A percentile compares a stretch with the other conserved stretches of the same genome.
Conservation (phyloP, 1,140 invertebrate species). For the Homalodisca vitripennis region DNA sequence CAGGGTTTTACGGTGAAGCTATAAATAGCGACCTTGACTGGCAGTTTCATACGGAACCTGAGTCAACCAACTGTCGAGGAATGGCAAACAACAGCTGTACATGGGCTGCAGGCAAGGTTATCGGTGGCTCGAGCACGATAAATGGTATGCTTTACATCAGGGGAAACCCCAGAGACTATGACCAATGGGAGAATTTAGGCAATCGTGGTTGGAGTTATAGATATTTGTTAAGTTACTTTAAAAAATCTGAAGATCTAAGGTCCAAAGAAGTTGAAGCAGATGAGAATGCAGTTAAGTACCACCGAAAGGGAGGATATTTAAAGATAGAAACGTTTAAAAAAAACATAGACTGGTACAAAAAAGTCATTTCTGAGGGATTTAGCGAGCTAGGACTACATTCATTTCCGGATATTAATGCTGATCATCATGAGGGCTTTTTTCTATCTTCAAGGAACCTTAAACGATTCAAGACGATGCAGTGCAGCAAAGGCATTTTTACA, state of each 20-base stretch:
- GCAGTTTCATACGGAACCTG: constrained; percentile 69
- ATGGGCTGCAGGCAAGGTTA: constrained; percentile 56
- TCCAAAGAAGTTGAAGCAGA: constrained; percentile 69
- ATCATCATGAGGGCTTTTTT: constrained; percentile 75
- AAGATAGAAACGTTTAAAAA: constrained; percentile 65
- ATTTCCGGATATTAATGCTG: constrained; percentile 75
- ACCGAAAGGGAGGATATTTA: constrained; percentile 70
- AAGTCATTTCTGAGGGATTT: constrained; percentile 59
- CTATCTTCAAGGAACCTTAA: constrained; percentile 75
- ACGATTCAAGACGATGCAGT: constrained; percentile 81
- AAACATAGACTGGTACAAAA: constrained; percentile 46
- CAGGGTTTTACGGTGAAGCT: not conserved
- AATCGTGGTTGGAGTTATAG: constrained; percentile 89
- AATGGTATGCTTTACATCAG: constrained; percentile 89
- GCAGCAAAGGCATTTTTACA: constrained; percentile 82
- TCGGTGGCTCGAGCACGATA: constrained; percentile 78
- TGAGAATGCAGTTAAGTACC: constrained; percentile 60
- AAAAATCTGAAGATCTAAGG: constrained; percentile 81
- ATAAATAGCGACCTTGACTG: constrained; percentile 49
- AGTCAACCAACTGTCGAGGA: constrained; percentile 52
- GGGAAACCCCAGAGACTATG: constrained; percentile 81
- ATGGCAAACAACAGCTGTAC: constrained; percentile 51
- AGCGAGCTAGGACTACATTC: constrained; percentile 79
- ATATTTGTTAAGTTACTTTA: constrained; percentile 81
- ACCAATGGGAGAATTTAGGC: constrained; percentile 81